Evolutionary conservation across 2,888 invertebrate species (phyloP), one percentile per base, ranked within the genome.

Genomic region (Matsumyia berberina): DNA sequence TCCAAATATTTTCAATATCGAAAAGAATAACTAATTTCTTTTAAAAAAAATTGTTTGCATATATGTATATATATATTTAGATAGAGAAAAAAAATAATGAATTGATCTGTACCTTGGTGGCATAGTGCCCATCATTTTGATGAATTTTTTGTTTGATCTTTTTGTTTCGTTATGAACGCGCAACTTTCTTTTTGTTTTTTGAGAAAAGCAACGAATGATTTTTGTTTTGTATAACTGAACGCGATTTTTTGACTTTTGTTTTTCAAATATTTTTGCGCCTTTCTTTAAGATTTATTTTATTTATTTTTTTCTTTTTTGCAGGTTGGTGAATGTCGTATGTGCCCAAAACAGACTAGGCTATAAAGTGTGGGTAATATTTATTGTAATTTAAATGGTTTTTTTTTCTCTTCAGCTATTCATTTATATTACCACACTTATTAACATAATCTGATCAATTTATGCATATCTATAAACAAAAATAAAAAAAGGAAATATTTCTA

Each of bases 91-190:
- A 82, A 66, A 49, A 64, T 55, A 80, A 80, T 85, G 79, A 80
- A 73, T 76, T 86, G 67, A 89, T 89, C 90, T 90, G 89, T 92
- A 92, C 92, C 92, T 92, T 91, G 92, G 92, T 89, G 92, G 92
- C 92, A 92, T 92, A 90, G 92, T 91, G 90, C 91, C 92, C 92
- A 92, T 91, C 92, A 92, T 92, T 91, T 91, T 92, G 91, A 89
- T 88, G 90, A 86, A 86, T 88, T 88, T 87, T 87, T 87, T 87
- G 78, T 86, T 72, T 82, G 64, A 49, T 72, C 77, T 82, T 79
- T 67, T 51, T 67, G 64, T 85, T 42, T 85, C 53, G 46, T 35
- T 29, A 78, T 60, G 64, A 74, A 64, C 39, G 70, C 81, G 74
- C 76, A 79, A 74, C 17, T 69, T 66, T 69, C 51, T 49, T 51